These are phyloP conservation scores for Aromia moschata DNA, from an alignment of 2,888 invertebrate genomes.

Conservation along the genomic window DNA sequence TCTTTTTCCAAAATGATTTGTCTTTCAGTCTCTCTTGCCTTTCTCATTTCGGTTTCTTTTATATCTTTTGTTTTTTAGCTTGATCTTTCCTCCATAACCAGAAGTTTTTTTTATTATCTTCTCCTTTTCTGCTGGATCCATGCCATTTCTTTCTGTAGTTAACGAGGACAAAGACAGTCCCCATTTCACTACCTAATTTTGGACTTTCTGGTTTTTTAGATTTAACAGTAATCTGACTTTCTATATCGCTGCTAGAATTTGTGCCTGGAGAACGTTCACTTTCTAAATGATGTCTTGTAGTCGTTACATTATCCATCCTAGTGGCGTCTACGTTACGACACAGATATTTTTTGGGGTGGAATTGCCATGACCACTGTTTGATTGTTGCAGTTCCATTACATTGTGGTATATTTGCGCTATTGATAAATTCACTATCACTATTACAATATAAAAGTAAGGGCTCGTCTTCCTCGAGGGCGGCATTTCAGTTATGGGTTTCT, in stretches of 20 bases:
- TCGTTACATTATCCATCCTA: neutral
- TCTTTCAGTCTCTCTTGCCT: slow-evolving; percentile 57
- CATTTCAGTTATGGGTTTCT: slow-evolving; percentile 58
- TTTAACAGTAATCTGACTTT: slow-evolving; percentile 41
- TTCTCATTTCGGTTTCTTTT: slow-evolving; percentile 48
- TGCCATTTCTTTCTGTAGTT: slow-evolving; percentile 27
- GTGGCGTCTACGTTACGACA: slow-evolving; percentile 40
- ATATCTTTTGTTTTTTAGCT: slow-evolving; percentile 52
- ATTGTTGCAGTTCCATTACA: slow-evolving; percentile 30
- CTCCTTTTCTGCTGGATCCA: slow-evolving; percentile 41
- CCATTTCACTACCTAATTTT: slow-evolving; percentile 31
- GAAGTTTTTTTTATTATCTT: slow-evolving; percentile 42
- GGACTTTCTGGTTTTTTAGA: slow-evolving; percentile 15
- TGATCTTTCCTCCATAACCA: slow-evolving; percentile 64
- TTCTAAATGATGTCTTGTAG: neutral
- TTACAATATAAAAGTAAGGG: slow-evolving; percentile 34
- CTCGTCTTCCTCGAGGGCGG: slow-evolving; percentile 46
- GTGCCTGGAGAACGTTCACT: slow-evolving; percentile 7
- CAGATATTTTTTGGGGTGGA: slow-evolving; percentile 46
- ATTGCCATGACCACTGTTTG: slow-evolving; percentile 51
- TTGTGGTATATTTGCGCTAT: neutral
- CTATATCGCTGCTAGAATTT: slow-evolving; percentile 35
- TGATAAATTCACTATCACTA: slow-evolving; percentile 18
- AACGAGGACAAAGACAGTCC: slow-evolving; percentile 41
- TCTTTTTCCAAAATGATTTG: slow-evolving; percentile 59